Conservation (phyloP, 2,888 invertebrate genomes). For the Diarsia rubi region DNA sequence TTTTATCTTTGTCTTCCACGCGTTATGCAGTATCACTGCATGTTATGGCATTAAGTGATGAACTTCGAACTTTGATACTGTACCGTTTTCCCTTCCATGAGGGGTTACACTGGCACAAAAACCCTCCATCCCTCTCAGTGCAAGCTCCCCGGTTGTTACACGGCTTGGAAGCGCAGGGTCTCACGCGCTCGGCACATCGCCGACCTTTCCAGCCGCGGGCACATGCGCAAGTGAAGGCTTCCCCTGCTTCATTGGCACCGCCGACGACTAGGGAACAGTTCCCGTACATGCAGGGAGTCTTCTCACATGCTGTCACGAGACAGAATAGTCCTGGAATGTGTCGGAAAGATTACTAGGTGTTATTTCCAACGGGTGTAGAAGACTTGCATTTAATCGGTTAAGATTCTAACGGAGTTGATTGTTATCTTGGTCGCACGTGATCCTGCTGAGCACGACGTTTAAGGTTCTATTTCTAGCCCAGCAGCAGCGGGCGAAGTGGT, state of each 20-base stretch:
- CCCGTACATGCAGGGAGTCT: conserved; percentile 93
- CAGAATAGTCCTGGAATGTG: conserved; percentile 93
- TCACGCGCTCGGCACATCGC: conserved; percentile 88
- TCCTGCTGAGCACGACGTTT: neutral
- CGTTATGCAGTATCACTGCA: neutral
- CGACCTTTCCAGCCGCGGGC: conserved; percentile 91
- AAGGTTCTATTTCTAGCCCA: neutral
- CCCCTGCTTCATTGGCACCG: conserved; percentile 73
- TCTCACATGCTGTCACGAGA: conserved; percentile 94
- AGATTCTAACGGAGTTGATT: neutral
- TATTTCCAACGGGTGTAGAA: neutral
- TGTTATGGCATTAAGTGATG: neutral
- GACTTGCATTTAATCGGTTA: neutral
- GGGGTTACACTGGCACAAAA: conserved; percentile 94
- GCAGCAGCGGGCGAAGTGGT: neutral
- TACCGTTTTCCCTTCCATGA: conserved; percentile 90
- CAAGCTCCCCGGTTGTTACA: conserved; percentile 95
- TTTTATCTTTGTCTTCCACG: too few species aligned
- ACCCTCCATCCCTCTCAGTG: conserved; percentile 92
- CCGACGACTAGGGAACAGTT: conserved; percentile 90
- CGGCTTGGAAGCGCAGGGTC: conserved; percentile 93
- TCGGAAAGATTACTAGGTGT: neutral
- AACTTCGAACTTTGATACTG: neutral
- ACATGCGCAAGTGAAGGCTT: conserved; percentile 92
- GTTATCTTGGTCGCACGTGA: neutral